These are phyloP conservation scores for Chymomyza fuscimana DNA, from an alignment of 2,888 invertebrate species.

Conservation along the genomic window DNA sequence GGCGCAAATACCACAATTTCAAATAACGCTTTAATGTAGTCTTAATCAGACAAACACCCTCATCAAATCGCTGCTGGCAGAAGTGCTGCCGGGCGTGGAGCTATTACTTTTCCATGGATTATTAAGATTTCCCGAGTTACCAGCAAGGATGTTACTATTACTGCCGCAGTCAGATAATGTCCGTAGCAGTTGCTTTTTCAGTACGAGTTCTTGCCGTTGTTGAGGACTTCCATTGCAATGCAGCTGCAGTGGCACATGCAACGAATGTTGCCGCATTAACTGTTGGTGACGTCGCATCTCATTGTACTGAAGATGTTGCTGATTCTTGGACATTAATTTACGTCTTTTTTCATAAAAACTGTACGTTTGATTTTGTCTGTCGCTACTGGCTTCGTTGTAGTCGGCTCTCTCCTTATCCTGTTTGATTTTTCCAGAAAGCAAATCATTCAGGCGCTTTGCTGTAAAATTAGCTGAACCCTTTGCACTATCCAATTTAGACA, in stretches of 20 bases:
- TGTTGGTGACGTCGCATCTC: conserved; percentile 45
- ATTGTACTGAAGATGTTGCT: conserved; percentile 30
- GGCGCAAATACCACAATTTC: background rate
- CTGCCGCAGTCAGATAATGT: conserved; percentile 70
- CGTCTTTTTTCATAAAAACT: conserved; percentile 72
- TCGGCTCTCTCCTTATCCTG: conserved; percentile 39
- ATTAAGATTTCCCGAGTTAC: conserved; percentile 22
- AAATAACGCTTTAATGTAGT: conserved; percentile 3
- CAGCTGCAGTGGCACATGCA: conserved; percentile 57
- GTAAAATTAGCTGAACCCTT: conserved; percentile 43
- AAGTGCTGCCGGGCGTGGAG: conserved; percentile 57
- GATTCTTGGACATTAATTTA: conserved; percentile 51
- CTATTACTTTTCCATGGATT: conserved; percentile 63
- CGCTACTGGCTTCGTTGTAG: conserved; percentile 32
- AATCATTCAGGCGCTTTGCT: conserved; percentile 66
- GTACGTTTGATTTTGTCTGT: conserved; percentile 55
- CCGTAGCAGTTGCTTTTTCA: conserved; percentile 69
- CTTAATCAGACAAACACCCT: conserved; percentile 67
- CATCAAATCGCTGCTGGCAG: conserved; percentile 65
- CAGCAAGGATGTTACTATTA: conserved; percentile 33
- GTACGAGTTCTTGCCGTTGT: conserved; percentile 55
- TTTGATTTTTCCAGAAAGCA: conserved; percentile 58
- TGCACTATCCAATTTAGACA: conserved; percentile 35
- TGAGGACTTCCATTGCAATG: conserved; percentile 45
- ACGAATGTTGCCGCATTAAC: conserved; percentile 51